Percentiles rank a stretch among this genome's conserved stretches.
Evolutionary conservation across 2,888 invertebrate species (phyloP).

Genomic region (Lasioglossum vierecki): DNA sequence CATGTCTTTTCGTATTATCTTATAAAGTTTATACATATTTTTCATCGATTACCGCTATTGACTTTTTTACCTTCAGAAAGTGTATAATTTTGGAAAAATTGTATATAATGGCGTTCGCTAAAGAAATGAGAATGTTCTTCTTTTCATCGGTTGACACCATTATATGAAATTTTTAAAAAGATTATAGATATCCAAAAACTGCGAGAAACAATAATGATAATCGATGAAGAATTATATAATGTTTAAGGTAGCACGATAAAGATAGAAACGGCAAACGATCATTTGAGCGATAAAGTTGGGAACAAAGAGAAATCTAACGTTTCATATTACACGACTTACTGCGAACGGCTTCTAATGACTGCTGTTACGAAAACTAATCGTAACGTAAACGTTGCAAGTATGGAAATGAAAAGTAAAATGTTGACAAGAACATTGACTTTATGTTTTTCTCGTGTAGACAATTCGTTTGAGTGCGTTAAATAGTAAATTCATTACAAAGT

Average conservation of each 20-base stretch:
- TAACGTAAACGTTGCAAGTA: constrained; percentile 9
- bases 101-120: neutral
- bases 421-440: constrained; percentile 23
- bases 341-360: constrained; percentile 4
- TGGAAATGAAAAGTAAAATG: neutral
- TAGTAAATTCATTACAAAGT: constrained; percentile 20
- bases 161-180: neutral
- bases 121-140: neutral
- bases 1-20: neutral
- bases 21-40: neutral
- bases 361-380: constrained; percentile 19
- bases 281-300: neutral
- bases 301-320: neutral
- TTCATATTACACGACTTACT: neutral
- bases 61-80: neutral
- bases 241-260: neutral
- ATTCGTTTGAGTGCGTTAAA: constrained; percentile 22
- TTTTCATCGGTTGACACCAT: neutral
- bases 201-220: neutral
- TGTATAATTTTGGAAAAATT: neutral
- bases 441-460: constrained; percentile 27
- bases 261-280: neutral
- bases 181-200: neutral
- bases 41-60: neutral
- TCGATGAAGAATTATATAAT: neutral